phyloP scores from a whole-genome alignment of 2,797 vertebrate species.

The Sebastes hopkinsi region DNA sequence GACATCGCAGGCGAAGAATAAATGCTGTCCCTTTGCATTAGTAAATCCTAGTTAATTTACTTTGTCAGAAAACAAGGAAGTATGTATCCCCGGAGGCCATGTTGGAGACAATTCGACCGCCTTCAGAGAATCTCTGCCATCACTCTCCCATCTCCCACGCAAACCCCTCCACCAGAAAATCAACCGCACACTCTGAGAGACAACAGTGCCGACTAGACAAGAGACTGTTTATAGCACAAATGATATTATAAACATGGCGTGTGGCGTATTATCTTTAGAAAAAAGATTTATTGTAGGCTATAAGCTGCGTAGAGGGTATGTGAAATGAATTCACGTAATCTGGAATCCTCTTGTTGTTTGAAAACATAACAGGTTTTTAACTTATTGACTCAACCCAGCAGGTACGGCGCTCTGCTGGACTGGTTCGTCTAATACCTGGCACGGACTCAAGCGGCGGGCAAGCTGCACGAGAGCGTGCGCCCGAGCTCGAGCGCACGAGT shows the following conservation, averaged over 20 bases:
- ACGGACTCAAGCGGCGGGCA: background rate
- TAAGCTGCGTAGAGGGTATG: constrained; percentile 17
- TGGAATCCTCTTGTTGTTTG: constrained; percentile 5
- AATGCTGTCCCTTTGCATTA: constrained; percentile 69
- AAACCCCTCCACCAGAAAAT: constrained; percentile 65
- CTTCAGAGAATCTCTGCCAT: constrained; percentile 77
- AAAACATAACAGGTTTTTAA: constrained; percentile 38
- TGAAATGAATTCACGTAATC: constrained; percentile 18
- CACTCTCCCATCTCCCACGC: constrained; percentile 73
- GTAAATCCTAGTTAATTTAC: constrained; percentile 78
- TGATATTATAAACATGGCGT: constrained; percentile 58
- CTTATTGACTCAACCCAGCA: constrained; percentile 42
- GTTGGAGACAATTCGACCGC: constrained; percentile 75
- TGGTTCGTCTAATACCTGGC: constrained; percentile 22
- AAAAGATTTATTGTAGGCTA: constrained; percentile 43
- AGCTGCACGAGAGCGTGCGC: constrained; percentile 33
- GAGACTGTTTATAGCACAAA: constrained; percentile 60
- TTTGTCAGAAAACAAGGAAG: constrained; percentile 80
- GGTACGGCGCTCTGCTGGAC: constrained; percentile 4
- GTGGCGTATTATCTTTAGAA: constrained; percentile 52
- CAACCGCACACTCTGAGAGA: constrained; percentile 52
- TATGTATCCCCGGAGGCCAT: constrained; percentile 74
- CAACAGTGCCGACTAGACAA: constrained; percentile 64
- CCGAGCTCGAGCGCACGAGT: constrained; percentile 12
- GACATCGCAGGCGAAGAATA: constrained; percentile 48